Evolutionary conservation across 2,113 vertebrate genomes (phyloP).

Genomic region (Axis porcinus): DNA sequence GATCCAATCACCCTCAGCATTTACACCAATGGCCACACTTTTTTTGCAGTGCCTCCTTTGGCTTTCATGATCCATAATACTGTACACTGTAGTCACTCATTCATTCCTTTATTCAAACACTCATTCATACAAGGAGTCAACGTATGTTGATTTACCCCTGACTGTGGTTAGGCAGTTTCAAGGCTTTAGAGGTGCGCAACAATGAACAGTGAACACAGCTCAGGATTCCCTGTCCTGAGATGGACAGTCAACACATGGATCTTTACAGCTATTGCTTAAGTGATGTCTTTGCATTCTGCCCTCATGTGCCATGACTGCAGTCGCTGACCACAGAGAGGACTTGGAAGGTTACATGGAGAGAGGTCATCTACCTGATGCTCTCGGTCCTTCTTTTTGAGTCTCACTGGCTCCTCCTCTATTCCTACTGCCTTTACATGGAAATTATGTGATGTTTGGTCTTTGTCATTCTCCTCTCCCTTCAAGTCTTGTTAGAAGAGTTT

Average conservation of each 20-base stretch:
- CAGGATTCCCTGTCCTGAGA: neutral
- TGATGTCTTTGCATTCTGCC: neutral
- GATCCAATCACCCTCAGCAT: neutral
- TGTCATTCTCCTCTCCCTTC: neutral
- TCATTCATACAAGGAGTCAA: neutral
- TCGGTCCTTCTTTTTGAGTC: neutral
- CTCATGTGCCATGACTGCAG: fast-evolving
- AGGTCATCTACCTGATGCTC: neutral
- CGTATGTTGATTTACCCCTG: neutral
- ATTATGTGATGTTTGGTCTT: neutral
- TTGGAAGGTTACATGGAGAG: fast-evolving
- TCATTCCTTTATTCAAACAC: neutral
- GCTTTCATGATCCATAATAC: neutral
- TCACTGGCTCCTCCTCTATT: neutral
- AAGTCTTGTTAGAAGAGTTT: neutral
- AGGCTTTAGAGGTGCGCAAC: neutral
- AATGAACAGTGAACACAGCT: neutral
- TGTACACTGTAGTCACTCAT: neutral
- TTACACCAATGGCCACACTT: neutral
- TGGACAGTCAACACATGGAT: neutral
- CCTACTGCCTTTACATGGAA: neutral
- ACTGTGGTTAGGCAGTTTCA: neutral
- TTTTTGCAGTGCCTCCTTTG: neutral
- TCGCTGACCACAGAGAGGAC: neutral
- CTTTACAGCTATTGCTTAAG: too few species aligned